Evolutionary conservation across 2,888 invertebrate species (phyloP), one percentile per base, ranked within the genome.

Genomic region (Phengaris alcon): DNA sequence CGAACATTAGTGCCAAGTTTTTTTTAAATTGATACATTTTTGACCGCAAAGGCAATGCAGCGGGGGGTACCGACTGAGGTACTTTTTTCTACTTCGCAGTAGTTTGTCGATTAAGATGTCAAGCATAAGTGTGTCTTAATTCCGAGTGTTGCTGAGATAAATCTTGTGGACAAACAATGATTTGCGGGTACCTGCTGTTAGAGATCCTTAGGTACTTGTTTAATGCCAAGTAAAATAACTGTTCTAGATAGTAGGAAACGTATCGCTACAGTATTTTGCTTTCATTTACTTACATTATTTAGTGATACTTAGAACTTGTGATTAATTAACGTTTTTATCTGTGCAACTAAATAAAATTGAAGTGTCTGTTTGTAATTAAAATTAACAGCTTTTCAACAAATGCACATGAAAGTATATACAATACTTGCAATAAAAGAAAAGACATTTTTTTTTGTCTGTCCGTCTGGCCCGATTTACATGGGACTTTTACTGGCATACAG

Each of bases 11-110:
- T 78, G 80, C 77, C 44, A 74, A 78, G 77, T 79, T 86, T 88
- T 89, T 89, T 83, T 80, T 82, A 86, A 87, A 90, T 91, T 90
- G 90, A 91, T 90, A 90, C 89, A 86, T 90, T 89, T 88, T 87
- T 82, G 84, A 91, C 93, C 92, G 91, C 92, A 93, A 91, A 89
- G 86, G 82, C 84, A 82, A 81, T 81, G 84, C 77, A 90, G 86
- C 87, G 88, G 84, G 92, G 92, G 91, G 89, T 84, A 12, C 35
- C 35, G 80, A 84, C 86, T 87, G 86, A 85, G 85, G 84, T 84
- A 83, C 82, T 77, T 79, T 81, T 82, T 82, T 79, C 80, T 80
- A 76, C 48, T 90, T 88, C 86, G 84, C 79, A 84, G 87, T 88
- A 92, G 88, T 81, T 83, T 86, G 88, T 88, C 89, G 88, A 84